These are phyloP conservation scores for Zootoca vivipara DNA, from an alignment of 2,113 vertebrate genomes.

Conservation along the genomic window DNA sequence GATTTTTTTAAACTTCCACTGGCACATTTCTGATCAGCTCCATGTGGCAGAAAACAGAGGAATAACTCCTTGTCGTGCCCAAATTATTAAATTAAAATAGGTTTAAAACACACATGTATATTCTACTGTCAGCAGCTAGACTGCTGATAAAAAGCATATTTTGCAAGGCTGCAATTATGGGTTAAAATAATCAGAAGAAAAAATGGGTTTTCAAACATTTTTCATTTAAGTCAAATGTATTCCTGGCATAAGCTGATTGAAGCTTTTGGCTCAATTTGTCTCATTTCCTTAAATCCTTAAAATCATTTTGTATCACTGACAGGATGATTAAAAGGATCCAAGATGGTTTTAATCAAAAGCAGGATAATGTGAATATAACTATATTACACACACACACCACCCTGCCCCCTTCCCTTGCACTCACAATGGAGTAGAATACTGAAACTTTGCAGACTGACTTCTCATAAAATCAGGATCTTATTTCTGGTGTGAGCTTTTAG, in stretches of 20 bases:
- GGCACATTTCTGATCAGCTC: neutral
- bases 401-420: neutral
- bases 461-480: constrained; percentile 22
- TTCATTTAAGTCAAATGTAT: neutral
- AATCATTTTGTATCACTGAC: constrained; percentile 14
- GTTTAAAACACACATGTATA: neutral
- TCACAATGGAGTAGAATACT: neutral
- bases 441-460: neutral
- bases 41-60: neutral
- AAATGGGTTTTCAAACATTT: constrained; percentile 6
- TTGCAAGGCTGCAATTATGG: neutral
- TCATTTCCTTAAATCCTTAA: constrained; percentile 18
- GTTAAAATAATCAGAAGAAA: constrained; percentile 20
- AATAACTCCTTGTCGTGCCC: neutral
- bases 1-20: neutral
- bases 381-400: neutral
- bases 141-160: neutral
- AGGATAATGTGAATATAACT: neutral
- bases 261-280: neutral
- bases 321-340: neutral
- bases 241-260: neutral
- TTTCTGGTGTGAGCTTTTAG: constrained; percentile 35
- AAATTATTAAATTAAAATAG: constrained; percentile 14
- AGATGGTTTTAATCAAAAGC: constrained; percentile 5
- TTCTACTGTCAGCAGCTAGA: neutral